Evolutionary conservation across 1,140 invertebrate genomes (phyloP), one percentile per base, ranked within the genome.

Genomic region (Halyomorpha halys): DNA sequence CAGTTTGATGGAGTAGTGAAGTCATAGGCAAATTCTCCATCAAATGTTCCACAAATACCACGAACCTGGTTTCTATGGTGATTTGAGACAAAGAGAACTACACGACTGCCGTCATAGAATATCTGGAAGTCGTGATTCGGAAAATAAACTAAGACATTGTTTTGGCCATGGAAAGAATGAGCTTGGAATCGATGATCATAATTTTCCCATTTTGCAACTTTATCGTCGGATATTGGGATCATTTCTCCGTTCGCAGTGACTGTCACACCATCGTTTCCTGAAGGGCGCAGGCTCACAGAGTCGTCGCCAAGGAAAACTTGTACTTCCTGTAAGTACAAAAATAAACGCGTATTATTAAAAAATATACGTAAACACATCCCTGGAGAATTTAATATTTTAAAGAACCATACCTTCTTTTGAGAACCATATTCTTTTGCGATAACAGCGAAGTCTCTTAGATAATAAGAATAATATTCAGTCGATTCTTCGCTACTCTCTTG

Each of bases 1-100:
- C 79, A 82, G 51, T 82, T 81, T 47, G 76, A 68, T 0, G 85
- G 84, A 23, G 78, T 76, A 1, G 74, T 69, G 65, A 84, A 82
- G 66, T 86, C 84, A 64, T 81, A 77, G 27, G 72, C 67, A 5
- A 71, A 62, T n/a, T 83, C 76, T 6, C 78, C 77, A 67, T 78
- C 80, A 74, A 79, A 83, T 34, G 76, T 77, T 13, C 85, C 86
- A 69, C 85, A 87, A 25, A 87, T 76, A 67, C 85, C 85, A 45
- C 78, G 76, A 30, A 82, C 72, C 14, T 73, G 70, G 64, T 78
- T 75, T 11, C 79, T 74, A 69, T 82, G 79, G 44, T 74, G 67
- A 9, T 73, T 70, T 13, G 70, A 70, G 27, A 70, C 68, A 39
- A 74, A 51, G 44, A 83, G 60, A 23, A 76, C 76, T n/a, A 80